A percentile compares a stretch with the other conserved stretches of the same genome.
These are phyloP conservation scores for Maconellicoccus hirsutus DNA, from an alignment of 1,140 invertebrate genomes.

Conservation along the genomic window DNA sequence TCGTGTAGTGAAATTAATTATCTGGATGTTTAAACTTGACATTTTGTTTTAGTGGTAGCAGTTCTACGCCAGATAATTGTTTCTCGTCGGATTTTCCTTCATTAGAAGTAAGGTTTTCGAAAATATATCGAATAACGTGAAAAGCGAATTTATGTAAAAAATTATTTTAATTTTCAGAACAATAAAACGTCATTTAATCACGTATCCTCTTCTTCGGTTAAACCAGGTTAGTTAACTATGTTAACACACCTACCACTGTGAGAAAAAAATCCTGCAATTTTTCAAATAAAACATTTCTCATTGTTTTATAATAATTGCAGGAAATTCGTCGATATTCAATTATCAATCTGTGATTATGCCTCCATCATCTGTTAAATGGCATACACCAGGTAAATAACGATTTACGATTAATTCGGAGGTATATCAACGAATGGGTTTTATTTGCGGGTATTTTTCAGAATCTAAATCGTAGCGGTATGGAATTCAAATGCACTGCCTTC, in stretches of 20 bases:
- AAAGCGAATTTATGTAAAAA: no score
- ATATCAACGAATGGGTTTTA: neutral
- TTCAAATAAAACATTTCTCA: neutral
- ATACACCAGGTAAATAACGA: neutral
- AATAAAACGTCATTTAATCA: neutral
- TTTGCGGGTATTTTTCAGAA: neutral
- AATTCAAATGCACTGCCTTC: slow-evolving; percentile 1
- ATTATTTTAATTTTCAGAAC: neutral
- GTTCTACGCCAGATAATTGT: neutral
- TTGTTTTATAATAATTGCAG: neutral
- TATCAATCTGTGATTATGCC: neutral
- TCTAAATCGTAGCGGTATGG: neutral
- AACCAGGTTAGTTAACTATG: neutral
- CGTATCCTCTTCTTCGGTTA: neutral
- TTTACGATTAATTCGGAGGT: no score
- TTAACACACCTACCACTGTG: no score
- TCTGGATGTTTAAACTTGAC: no score
- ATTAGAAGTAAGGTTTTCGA: neutral
- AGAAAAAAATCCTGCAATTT: neutral
- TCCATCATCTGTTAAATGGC: neutral
- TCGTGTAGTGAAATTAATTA: no score
- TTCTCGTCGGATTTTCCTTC: neutral
- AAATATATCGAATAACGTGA: no score
- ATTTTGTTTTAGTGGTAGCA: neutral
- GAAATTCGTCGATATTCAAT: neutral